These are phyloP conservation scores for Oikopleura albicans DNA, from an alignment of 23 tunicate species.

Conservation along the genomic window DNA sequence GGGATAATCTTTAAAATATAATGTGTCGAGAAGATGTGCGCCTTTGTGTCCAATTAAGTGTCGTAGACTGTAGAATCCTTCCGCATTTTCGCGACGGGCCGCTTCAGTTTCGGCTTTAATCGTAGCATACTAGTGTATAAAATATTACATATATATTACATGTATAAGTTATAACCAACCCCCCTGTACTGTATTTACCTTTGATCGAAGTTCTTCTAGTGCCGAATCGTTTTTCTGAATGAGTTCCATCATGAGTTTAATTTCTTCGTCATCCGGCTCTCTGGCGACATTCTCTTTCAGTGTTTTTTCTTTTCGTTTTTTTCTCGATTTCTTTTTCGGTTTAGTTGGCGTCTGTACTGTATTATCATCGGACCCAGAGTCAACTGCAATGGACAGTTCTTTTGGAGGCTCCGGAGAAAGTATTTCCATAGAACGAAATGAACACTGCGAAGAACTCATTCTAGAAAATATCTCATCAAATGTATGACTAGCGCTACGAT, in stretches of 20 bases:
- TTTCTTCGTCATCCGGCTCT: neutral
- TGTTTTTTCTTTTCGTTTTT: neutral
- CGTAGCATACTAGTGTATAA: neutral
- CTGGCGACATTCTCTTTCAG: neutral
- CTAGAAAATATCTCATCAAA: too few relatives aligned
- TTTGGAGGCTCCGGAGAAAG: neutral
- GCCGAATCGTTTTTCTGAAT: slow-evolving; percentile 3
- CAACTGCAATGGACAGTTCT: neutral
- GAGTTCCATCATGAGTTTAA: neutral
- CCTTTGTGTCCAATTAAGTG: neutral
- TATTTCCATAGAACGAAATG: slow-evolving; percentile 15
- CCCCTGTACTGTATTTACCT: too few relatives aligned
- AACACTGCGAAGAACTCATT: neutral
- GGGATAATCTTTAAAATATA: neutral
- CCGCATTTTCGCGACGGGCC: neutral
- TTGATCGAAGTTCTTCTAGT: neutral
- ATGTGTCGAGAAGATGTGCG: neutral
- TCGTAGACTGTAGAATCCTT: neutral
- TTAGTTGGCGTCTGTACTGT: neutral
- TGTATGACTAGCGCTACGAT: too few relatives aligned
- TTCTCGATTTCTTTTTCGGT: neutral
- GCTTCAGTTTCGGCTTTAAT: neutral
- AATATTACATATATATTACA: too few relatives aligned
- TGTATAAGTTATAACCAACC: too few relatives aligned
- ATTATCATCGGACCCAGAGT: neutral